Conservation (phyloP, 2,888 invertebrate species). For the Alviniconcha strummeri region DNA sequence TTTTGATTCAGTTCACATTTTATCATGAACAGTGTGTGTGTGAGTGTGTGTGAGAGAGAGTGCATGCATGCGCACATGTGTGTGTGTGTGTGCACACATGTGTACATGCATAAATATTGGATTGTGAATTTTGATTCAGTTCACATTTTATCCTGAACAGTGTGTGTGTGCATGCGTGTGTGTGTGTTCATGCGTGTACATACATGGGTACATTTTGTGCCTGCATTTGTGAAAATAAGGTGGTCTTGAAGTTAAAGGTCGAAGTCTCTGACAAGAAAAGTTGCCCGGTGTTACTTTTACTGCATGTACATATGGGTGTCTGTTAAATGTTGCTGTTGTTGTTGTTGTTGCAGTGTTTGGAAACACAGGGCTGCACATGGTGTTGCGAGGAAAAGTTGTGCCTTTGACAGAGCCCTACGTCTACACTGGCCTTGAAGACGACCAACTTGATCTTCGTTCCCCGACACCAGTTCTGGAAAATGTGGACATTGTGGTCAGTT, state of each 20-base stretch:
- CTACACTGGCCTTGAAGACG: slow-evolving; percentile 34
- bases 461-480: slow-evolving; percentile 57
- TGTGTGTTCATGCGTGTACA: background rate
- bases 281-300: too few relatives aligned
- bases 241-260: too few relatives aligned
- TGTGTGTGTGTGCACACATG: background rate
- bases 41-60: slow-evolving; percentile 1
- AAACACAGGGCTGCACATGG: slow-evolving; percentile 67
- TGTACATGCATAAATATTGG: background rate
- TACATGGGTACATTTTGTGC: background rate
- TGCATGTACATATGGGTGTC: too few relatives aligned
- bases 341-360: slow-evolving; percentile 67
- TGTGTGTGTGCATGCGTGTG: background rate
- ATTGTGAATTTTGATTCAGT: background rate
- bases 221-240: too few relatives aligned
- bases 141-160: too few relatives aligned
- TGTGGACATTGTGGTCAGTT: slow-evolving; percentile 24
- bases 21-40: background rate
- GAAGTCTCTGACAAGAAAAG: too few relatives aligned
- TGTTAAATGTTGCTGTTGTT: too few relatives aligned
- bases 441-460: slow-evolving; percentile 35
- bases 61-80: background rate
- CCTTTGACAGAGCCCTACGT: slow-evolving; percentile 61
- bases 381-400: slow-evolving; percentile 64
- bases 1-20: too few relatives aligned